A percentile compares a stretch with the other conserved stretches of the same genome.
Evolutionary conservation across 1,140 invertebrate species (phyloP).

Genomic region (Brachystomella parvula): DNA sequence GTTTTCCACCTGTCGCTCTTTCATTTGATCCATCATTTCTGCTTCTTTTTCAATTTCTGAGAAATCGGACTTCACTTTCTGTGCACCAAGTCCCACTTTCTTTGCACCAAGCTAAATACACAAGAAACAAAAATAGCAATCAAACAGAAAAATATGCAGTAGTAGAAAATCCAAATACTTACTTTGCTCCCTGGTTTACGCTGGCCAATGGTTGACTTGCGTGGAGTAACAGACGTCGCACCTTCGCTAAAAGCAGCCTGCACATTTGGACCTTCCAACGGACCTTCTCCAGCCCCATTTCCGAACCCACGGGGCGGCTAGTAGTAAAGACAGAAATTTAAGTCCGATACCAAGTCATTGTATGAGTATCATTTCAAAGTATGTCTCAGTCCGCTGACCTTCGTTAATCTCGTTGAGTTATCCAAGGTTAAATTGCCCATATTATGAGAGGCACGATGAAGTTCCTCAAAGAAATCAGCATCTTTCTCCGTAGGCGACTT

Average conservation of each 20-base stretch:
- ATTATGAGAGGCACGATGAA: constrained; percentile 24
- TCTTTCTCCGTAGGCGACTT: constrained; percentile 49
- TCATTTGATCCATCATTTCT: constrained; percentile 66
- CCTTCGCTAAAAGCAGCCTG: constrained; percentile 45
- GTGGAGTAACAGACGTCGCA: constrained; percentile 43
- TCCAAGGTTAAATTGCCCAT: constrained; percentile 20
- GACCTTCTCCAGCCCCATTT: not conserved
- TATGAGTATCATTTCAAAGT: constrained; percentile 15
- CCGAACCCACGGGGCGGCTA: not conserved
- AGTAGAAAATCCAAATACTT: constrained; percentile 46
- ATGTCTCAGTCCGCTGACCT: constrained; percentile 25
- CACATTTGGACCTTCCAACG: constrained; percentile 46
- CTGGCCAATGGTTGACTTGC: constrained; percentile 63
- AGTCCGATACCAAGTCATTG: constrained; percentile 14
- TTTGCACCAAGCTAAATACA: constrained; percentile 59
- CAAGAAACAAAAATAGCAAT: constrained; percentile 4
- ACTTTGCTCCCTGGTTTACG: constrained; percentile 51
- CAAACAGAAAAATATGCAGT: not conserved
- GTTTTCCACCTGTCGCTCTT: constrained; percentile 48
- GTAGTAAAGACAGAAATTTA: not conserved
- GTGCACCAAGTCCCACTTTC: constrained; percentile 88
- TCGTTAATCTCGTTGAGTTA: constrained; percentile 20
- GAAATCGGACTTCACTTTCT: constrained; percentile 89
- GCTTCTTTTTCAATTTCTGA: constrained; percentile 89
- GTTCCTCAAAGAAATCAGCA: constrained; percentile 72